Evolutionary conservation across 23 tunicate genomes (phyloP).

Genomic region (Botrylloides violaceus): DNA sequence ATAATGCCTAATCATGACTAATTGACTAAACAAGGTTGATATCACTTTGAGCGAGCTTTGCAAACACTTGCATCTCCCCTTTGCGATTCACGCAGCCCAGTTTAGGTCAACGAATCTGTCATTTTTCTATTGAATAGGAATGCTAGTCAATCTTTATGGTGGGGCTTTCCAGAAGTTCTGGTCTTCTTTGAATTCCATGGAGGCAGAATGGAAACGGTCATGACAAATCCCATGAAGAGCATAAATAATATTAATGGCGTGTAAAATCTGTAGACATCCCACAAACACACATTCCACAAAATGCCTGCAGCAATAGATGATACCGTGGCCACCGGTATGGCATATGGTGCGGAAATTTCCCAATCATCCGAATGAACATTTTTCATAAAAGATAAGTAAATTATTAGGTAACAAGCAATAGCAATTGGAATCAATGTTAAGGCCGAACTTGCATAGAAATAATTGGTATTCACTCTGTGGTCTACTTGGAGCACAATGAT

Average conservation of each 20-base stretch:
- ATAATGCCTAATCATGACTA: too few relatives aligned
- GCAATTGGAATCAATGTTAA: slow-evolving; percentile 22
- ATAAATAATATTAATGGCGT: slow-evolving; percentile 46
- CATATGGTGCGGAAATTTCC: slow-evolving; percentile 37
- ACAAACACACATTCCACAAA: slow-evolving; percentile 51
- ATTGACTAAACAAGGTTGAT: too few relatives aligned
- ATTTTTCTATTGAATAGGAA: too few relatives aligned
- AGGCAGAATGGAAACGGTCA: slow-evolving; percentile 57
- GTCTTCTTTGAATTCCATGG: slow-evolving; percentile 5
- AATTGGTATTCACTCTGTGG: slow-evolving; percentile 16
- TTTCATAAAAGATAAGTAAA: slow-evolving; percentile 38
- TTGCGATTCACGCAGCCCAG: too few relatives aligned
- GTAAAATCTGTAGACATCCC: slow-evolving; percentile 56
- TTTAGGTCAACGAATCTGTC: too few relatives aligned
- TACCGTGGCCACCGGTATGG: slow-evolving; percentile 55
- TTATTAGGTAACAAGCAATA: slow-evolving; percentile 37
- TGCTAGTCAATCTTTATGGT: not conserved
- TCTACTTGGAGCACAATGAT: slow-evolving; percentile 39
- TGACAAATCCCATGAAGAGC: slow-evolving; percentile 58
- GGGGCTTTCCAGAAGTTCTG: not conserved
- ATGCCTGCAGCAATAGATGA: slow-evolving; percentile 36
- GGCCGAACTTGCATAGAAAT: slow-evolving; percentile 15
- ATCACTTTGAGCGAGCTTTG: too few relatives aligned
- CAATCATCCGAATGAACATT: slow-evolving; percentile 51
- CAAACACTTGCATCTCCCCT: too few relatives aligned